A percentile compares a stretch with the other conserved stretches of the same genome.
phyloP scores from a whole-genome alignment of 2,797 vertebrate species.

The Peromyscus aztecus region DNA sequence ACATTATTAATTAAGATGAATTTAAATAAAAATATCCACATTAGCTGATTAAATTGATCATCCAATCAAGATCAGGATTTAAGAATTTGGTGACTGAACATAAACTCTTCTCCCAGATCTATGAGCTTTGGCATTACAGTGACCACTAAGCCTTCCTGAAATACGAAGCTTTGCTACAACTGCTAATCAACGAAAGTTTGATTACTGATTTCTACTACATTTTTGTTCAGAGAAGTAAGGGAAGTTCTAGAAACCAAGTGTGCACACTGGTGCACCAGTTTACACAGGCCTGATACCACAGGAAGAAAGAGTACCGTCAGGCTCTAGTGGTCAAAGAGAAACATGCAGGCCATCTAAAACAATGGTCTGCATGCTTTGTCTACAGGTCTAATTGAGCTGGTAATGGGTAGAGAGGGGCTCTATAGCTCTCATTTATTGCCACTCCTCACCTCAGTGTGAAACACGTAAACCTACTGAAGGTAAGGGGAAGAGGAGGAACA shows the following conservation, averaged over 20 bases:
- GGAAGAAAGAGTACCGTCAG: background rate
- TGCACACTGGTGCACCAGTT: no score
- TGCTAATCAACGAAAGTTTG: background rate
- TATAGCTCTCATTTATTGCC: background rate
- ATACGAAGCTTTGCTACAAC: background rate
- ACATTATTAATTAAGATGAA: background rate
- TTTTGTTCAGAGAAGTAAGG: background rate
- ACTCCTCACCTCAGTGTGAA: background rate
- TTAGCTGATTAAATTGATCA: background rate
- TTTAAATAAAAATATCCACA: background rate
- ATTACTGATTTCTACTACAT: background rate
- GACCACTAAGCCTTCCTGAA: background rate
- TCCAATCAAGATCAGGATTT: background rate
- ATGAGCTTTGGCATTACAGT: background rate
- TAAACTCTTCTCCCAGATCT: background rate
- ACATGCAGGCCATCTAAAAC: background rate
- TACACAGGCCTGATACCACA: rapidly evolving
- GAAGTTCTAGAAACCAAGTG: background rate
- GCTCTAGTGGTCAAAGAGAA: background rate
- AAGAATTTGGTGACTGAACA: background rate
- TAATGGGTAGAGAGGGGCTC: background rate
- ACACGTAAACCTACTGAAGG: background rate
- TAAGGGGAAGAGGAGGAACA: background rate
- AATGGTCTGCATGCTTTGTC: background rate
- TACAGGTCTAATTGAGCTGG: no score